Evolutionary conservation across 2,113 vertebrate genomes (phyloP).

Genomic region (Centropus unirufus): DNA sequence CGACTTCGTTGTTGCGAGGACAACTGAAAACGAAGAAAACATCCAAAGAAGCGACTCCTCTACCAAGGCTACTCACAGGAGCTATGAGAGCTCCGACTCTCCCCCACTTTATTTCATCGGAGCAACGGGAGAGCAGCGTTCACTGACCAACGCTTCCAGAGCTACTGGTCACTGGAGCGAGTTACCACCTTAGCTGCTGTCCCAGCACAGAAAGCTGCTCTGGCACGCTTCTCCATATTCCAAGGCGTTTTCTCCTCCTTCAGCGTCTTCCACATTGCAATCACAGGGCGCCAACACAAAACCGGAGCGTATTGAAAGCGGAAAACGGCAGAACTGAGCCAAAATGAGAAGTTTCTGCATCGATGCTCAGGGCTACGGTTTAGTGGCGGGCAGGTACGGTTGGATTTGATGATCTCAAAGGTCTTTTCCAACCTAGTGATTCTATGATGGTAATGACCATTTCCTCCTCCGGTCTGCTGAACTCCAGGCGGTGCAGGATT

Average conservation of each 20-base stretch:
- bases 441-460: neutral
- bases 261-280: neutral
- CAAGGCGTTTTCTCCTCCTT: neutral
- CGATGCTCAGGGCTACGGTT: neutral
- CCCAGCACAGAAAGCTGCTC: neutral
- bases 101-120: neutral
- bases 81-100: neutral
- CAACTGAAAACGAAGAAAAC: neutral
- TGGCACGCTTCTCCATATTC: neutral
- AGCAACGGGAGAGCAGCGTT: neutral
- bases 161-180: neutral
- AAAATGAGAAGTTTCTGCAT: neutral
- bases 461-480: neutral
- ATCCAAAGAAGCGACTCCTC: neutral
- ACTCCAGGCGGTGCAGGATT: neutral
- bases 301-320: accelerated
- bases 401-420: no score
- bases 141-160: neutral
- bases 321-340: neutral
- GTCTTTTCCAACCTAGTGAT: no score
- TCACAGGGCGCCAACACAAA: neutral
- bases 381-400: no score
- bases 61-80: neutral
- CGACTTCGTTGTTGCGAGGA: neutral
- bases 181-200: neutral